These are phyloP conservation scores for Drosophila buzzatii DNA, from an alignment of 2,888 invertebrate species.

Conservation along the genomic window DNA sequence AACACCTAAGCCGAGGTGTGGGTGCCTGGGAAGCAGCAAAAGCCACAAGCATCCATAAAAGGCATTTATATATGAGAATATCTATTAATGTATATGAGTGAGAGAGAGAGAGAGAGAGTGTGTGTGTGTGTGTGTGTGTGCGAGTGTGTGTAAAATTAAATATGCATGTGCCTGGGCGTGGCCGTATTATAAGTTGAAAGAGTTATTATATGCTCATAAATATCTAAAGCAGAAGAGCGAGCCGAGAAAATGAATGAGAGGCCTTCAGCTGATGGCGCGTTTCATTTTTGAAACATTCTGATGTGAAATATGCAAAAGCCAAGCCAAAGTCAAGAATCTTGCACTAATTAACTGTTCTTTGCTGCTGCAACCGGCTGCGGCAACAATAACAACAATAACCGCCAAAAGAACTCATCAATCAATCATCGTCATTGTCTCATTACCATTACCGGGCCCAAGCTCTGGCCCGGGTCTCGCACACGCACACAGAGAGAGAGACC, in stretches of 20 bases:
- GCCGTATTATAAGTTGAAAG: constrained; percentile 44
- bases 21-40: constrained; percentile 24
- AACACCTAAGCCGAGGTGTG: constrained; percentile 1
- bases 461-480: background rate
- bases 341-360: constrained; percentile 47
- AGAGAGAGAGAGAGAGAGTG: constrained; percentile 15
- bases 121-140: constrained; percentile 16
- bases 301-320: constrained; percentile 36
- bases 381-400: constrained; percentile 23
- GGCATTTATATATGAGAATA: constrained; percentile 42
- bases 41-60: constrained; percentile 53
- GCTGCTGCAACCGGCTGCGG: constrained; percentile 25
- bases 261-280: constrained; percentile 6
- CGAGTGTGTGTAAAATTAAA: constrained; percentile 38
- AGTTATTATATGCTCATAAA: constrained; percentile 58
- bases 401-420: constrained; percentile 54
- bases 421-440: constrained; percentile 70
- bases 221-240: constrained; percentile 28
- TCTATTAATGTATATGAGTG: constrained; percentile 43
- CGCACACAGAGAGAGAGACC: background rate
- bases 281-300: constrained; percentile 21
- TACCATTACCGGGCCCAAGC: constrained; percentile 61
- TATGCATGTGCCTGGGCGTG: constrained; percentile 32
- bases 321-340: constrained; percentile 22
- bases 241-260: constrained; percentile 9